Evolutionary conservation across 2,113 vertebrate species (phyloP).

Genomic region (Sapajus apella): DNA sequence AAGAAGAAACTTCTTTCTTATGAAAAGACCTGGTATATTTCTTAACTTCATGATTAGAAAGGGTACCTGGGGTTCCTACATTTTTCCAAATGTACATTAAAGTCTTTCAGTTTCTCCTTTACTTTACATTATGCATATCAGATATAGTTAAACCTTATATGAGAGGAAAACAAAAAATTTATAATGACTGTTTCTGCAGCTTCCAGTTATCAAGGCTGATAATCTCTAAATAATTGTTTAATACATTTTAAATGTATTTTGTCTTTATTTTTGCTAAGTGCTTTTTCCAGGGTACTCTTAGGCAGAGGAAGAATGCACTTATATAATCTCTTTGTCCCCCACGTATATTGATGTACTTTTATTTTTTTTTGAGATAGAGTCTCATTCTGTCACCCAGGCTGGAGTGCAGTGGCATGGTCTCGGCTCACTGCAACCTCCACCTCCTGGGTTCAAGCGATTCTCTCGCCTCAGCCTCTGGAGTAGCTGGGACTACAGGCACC

Average conservation of each 20-base stretch:
- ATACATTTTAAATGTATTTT: neutral
- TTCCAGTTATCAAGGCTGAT: conserved; percentile 21
- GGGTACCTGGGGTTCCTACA: neutral
- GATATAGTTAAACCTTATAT: neutral
- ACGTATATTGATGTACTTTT: neutral
- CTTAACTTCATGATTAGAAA: conserved; percentile 11
- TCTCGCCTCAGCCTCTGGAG: too few relatives aligned
- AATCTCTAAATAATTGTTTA: neutral
- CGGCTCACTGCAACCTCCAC: too few relatives aligned
- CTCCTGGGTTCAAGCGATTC: too few relatives aligned
- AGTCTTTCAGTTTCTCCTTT: neutral
- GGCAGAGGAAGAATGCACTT: neutral
- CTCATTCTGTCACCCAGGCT: too few relatives aligned
- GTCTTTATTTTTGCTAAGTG: conserved; percentile 24
- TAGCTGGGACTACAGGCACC: too few relatives aligned
- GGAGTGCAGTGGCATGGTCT: too few relatives aligned
- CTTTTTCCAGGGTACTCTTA: neutral
- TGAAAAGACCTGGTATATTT: neutral
- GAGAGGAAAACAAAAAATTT: neutral
- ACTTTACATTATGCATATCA: neutral
- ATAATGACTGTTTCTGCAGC: neutral
- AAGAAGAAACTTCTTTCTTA: neutral
- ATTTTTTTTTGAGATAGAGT: neutral
- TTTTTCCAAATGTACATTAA: neutral
- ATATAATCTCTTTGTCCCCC: neutral